Base-by-base conservation (phyloP, 2,888 invertebrate species). In the Phrixothrix hirtus region DNA sequence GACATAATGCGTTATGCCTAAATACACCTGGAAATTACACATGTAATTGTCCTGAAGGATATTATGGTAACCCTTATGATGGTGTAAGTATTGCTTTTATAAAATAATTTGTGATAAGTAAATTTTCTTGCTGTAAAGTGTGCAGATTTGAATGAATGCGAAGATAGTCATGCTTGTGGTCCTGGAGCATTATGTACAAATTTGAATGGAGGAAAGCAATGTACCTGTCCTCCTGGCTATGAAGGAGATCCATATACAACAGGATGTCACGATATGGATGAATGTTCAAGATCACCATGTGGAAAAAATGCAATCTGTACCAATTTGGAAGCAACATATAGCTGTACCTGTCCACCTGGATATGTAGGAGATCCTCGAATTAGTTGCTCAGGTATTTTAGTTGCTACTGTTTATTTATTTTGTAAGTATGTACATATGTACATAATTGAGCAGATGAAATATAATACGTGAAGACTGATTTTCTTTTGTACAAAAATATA, bases 11-110 rank as follows among this genome's bases (percentile, higher is more conserved):
- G 30, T 71, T 87, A 43, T 95, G 95, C 74, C 83, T 84, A 59
- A 95, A 95, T 75, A 83, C 82, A 55, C 87, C 87, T 45, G 95
- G 95, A 71, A 94, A 93, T 76, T 92, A 89, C 73, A 89, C 90
- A 7, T 95, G 95, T 75, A 75, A 82, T 42, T 95, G 95, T 76
- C 85, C 86, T 61, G 82, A 85, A 60, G 94, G 94, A 59, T 94
- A 83, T 75, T 81, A 84, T 55, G 95, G 95, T 74, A 91, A 91
- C 78, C 89, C 94, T 10, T 87, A 81, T 73, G 82, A 84, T 69
- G 85, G 83, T 64, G 83, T 83, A 73, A 73, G 78, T 72, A 15
- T 2, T 5, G 7, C 7, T 6, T 27, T 27, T 2, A 27, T 21
- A 21, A 4, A 21, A 4, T 21, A 21, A 21, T 21, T 21, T 21